Evolutionary conservation across 2,888 invertebrate species (phyloP), one percentile per base, ranked within the genome.

Genomic region (Ypsolopha sequella): DNA sequence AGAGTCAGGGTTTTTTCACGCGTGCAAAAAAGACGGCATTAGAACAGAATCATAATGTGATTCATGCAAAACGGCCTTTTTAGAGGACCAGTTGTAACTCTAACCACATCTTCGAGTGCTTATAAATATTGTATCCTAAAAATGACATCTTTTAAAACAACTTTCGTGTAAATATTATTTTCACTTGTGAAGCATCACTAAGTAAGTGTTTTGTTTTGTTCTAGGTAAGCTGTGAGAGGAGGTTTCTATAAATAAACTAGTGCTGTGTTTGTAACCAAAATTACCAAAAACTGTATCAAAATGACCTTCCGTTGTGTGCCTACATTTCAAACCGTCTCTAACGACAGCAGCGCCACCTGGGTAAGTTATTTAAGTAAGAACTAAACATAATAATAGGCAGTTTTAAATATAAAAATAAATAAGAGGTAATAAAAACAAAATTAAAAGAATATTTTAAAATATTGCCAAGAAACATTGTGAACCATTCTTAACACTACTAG

Each of bases 301-400:
- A 91, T 91, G 91, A 91, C 91, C 76, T 91, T 91, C 76, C 89
- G 91, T 66, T 91, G 90, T 81, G 89, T 90, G 67, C 90, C 90
- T 68, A 88, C 90, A 65, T 90, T 90, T 76, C 91, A 90, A 87
- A 81, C 88, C 45, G 88, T 89, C 53, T 87, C 89, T 64, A 87
- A 89, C 70, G 90, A 90, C 74, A 90, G 89, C 79, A 88, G 88
- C 79, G 87, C 90, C 68, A 88, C 90, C 70, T 91, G 91, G 91
- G 91, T 91, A 77, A 90, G 91, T 90, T 39, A 51, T 46, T 35
- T n/a, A n/a, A n/a, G 41, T 9, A 7, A n/a, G 13, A 41, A n/a
- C 41, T 54, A 51, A 51, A 52, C 51, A 34, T 45, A 10, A 6
- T 4, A 45, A 45, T 10, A 10, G 7, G 34, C 8, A 7, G 34